Evolutionary conservation across 2,113 vertebrate species (phyloP).

Genomic region (Oncorhynchus keta): DNA sequence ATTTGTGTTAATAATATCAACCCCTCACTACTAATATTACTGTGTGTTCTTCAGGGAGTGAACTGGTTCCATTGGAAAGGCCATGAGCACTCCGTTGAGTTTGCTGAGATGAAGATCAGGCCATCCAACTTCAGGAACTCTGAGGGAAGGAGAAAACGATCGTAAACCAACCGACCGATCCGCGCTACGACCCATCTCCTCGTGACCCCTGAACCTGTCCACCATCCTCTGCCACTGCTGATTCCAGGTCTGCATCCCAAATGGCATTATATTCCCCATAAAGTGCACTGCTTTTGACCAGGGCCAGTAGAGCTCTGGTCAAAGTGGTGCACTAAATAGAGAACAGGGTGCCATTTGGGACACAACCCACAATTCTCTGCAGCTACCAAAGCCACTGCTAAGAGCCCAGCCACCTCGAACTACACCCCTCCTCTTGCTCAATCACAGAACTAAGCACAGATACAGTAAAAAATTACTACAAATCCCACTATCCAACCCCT

Average conservation of each 20-base stretch:
- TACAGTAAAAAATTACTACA: neutral
- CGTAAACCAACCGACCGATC: constrained; percentile 61
- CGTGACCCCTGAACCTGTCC: constrained; percentile 13
- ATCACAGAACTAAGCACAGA: constrained; percentile 9
- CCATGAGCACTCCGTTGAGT: constrained; percentile 93
- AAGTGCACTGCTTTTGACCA: too few relatives aligned
- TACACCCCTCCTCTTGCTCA: constrained; percentile 13
- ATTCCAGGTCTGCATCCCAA: neutral
- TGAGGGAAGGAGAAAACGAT: constrained; percentile 91
- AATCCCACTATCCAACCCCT: neutral
- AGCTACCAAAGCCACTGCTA: constrained; percentile 76
- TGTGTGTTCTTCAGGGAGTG: constrained; percentile 78
- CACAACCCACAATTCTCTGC: constrained; percentile 37
- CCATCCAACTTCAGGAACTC: constrained; percentile 93
- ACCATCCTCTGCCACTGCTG: constrained; percentile 26
- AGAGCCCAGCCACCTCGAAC: constrained; percentile 47
- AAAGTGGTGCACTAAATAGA: too few relatives aligned
- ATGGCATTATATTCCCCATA: too few relatives aligned
- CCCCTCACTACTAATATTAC: neutral
- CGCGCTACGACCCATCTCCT: constrained; percentile 15
- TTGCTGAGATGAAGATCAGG: constrained; percentile 96
- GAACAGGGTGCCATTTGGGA: too few relatives aligned
- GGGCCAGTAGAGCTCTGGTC: too few relatives aligned
- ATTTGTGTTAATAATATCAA: neutral
- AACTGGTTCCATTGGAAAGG: constrained; percentile 99